Evolutionary conservation across 2,888 invertebrate genomes (phyloP), one percentile per base, ranked within the genome.

Genomic region (Orthosia cruda): DNA sequence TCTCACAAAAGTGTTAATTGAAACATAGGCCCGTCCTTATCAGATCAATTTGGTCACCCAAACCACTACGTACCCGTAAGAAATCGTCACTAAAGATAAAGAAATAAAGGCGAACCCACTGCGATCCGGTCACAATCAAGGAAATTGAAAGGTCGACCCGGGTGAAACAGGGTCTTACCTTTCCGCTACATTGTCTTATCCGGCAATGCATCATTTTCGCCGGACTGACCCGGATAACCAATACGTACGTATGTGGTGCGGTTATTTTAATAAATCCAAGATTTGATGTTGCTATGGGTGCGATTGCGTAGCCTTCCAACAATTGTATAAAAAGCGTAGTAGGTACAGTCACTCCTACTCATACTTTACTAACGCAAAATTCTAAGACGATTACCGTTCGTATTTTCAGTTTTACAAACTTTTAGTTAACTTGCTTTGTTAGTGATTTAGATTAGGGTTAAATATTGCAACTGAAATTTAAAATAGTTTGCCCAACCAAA

Each of bases 101-200:
- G 91, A 91, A 90, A 92, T 92, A 91, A 91, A 90, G 87, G 89
- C 89, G 86, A 88, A 88, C 77, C 74, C 86, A 77, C 78, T 59
- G 9, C 83, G 83, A 80, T 83, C 86, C 87, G 89, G 87, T 83
- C 87, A 91, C 93, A 93, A 94, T 95, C 93, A 93, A 92, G 94
- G 93, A 95, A 95, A 95, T 95, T 95, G 95, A 95, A 95, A 95
- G 95, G 94, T 94, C 93, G 92, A 89, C 89, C 92, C 91, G 93
- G 88, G 88, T 83, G 65, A 47, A 83, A 84, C 91, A 86, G 91
- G 90, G 89, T 90, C 87, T 84, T 84, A 89, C 89, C 91, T 91
- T 93, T 93, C 92, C 92, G 91, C 92, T 92, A 93, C 94, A 93
- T 94, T 93, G 94, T 94, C 92, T 93, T 92, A 92, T 92, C 92